A percentile compares a stretch with the other conserved stretches of the same genome.
Evolutionary conservation across 2,113 vertebrate species (phyloP).

Genomic region (Tupaia chinensis): DNA sequence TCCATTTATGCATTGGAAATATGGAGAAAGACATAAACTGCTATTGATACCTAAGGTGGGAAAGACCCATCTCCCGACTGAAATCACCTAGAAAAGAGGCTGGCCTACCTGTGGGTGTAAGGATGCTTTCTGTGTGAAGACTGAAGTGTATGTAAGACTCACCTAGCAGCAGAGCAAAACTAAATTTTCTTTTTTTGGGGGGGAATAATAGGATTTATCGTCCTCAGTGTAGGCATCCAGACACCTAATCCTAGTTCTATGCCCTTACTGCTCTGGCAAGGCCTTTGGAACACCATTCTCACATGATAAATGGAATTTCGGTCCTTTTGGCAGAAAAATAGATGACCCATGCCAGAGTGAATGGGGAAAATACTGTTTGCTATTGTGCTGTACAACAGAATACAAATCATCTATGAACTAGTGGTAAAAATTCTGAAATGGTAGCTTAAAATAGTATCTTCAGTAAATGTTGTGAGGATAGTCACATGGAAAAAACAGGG

Average conservation of each 20-base stretch:
- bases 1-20: background rate
- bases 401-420: conserved; percentile 38
- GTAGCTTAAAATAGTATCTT: background rate
- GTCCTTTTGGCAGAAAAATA: conserved; percentile 22
- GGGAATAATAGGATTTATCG: background rate
- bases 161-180: background rate
- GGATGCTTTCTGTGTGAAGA: background rate
- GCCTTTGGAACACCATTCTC: background rate
- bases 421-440: background rate
- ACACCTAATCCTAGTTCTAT: background rate
- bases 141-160: background rate
- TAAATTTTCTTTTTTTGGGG: background rate
- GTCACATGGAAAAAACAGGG: background rate
- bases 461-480: background rate
- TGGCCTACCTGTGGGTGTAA: background rate
- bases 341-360: background rate
- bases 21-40: background rate
- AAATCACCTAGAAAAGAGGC: background rate
- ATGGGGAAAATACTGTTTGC: background rate
- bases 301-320: background rate
- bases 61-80: background rate
- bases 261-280: background rate
- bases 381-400: background rate
- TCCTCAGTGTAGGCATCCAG: rapidly evolving
- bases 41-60: background rate